Evolutionary conservation across 2,113 vertebrate species (phyloP).

Genomic region (Silurus meridionalis): DNA sequence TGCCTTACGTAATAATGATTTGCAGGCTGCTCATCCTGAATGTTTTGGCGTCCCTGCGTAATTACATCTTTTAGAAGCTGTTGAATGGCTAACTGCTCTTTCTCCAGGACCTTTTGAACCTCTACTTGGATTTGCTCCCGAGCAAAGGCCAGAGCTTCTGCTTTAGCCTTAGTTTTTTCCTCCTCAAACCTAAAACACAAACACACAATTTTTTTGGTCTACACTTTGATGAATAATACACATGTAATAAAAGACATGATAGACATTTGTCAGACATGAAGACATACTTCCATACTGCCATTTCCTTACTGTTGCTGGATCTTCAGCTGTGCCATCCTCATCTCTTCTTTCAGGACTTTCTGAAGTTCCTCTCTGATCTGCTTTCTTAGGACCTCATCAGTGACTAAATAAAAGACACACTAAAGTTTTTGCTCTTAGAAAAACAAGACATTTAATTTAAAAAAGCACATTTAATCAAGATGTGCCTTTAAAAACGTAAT

Average conservation of each 20-base stretch:
- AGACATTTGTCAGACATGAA: neutral
- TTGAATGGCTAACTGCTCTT: slow-evolving; percentile 48
- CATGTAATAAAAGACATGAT: neutral
- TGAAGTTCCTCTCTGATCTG: slow-evolving; percentile 64
- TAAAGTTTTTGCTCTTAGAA: neutral
- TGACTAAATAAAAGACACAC: slow-evolving; percentile 44
- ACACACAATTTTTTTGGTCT: slow-evolving; percentile 10
- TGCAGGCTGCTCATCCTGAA: slow-evolving; percentile 60
- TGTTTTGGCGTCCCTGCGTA: slow-evolving; percentile 56
- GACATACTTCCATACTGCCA: neutral
- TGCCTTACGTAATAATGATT: slow-evolving; percentile 70
- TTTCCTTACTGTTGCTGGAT: slow-evolving; percentile 66
- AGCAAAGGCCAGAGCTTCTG: slow-evolving; percentile 56
- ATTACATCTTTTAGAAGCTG: slow-evolving; percentile 60
- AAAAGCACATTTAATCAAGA: neutral
- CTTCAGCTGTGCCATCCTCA: slow-evolving; percentile 58
- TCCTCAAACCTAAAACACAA: slow-evolving; percentile 61
- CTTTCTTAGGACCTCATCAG: slow-evolving; percentile 62
- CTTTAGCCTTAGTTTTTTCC: slow-evolving; percentile 50
- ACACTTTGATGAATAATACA: neutral
- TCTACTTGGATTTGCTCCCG: slow-evolving; percentile 60
- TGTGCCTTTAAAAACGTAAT: neutral
- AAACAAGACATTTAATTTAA: neutral
- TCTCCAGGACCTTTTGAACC: slow-evolving; percentile 63
- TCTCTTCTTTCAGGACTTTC: slow-evolving; percentile 64